phyloP scores from a whole-genome alignment of 2,888 invertebrate species.

The Harpalus rufipes region DNA sequence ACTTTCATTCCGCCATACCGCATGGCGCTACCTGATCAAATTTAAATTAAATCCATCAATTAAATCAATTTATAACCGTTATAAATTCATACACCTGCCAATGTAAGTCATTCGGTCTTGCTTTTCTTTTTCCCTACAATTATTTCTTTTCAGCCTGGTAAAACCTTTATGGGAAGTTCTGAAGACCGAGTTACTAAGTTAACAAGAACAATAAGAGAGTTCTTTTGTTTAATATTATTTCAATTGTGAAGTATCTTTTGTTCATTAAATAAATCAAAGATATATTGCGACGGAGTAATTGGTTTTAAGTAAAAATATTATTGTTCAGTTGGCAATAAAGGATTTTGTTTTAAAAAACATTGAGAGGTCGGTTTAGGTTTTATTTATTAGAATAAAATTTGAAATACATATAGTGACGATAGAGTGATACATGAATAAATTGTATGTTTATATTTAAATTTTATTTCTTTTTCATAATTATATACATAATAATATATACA shows the following conservation, averaged over 20 bases:
- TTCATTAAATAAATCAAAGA: conserved; percentile 40
- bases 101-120: background rate
- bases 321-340: no score
- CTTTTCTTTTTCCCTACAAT: conserved; percentile 26
- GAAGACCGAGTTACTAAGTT: conserved; percentile 11
- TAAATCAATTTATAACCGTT: conserved; percentile 49
- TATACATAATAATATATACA: no score
- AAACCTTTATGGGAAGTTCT: conserved; percentile 10
- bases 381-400: background rate
- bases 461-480: background rate
- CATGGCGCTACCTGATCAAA: conserved; percentile 60
- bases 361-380: background rate
- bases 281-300: background rate
- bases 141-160: conserved; percentile 14
- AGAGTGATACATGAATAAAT: background rate
- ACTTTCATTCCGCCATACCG: conserved; percentile 54
- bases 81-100: conserved; percentile 49
- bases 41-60: conserved; percentile 67
- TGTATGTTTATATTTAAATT: background rate
- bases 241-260: conserved; percentile 18
- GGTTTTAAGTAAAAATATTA: background rate
- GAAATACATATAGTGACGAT: no score
- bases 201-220: conserved; percentile 35
- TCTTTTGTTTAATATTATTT: conserved; percentile 34
- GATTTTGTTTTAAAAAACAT: background rate